These are phyloP conservation scores for Drosophila suzukii DNA, from an alignment of 1,140 invertebrate genomes.

Conservation along the genomic window DNA sequence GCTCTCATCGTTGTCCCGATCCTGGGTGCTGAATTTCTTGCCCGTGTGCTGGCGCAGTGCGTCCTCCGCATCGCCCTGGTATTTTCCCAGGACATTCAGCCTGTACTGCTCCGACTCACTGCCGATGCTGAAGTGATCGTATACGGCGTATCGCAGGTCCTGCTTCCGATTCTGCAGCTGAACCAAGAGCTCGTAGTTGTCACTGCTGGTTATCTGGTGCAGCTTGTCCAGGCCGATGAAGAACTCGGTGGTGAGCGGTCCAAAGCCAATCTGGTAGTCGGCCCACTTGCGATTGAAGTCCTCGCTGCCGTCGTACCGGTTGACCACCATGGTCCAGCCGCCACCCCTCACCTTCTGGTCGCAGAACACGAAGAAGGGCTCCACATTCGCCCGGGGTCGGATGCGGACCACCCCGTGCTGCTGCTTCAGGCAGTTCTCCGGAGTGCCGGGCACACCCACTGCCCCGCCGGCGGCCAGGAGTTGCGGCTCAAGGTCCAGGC, in stretches of 20 bases:
- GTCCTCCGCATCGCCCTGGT: conserved; percentile 62
- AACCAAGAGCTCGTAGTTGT: conserved; percentile 62
- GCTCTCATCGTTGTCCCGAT: conserved; percentile 62
- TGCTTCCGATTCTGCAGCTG: conserved; percentile 61
- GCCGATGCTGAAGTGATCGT: conserved; percentile 69
- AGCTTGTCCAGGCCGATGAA: conserved; percentile 68
- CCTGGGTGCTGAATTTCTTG: conserved; percentile 70
- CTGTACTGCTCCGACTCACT: conserved; percentile 62
- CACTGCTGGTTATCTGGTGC: conserved; percentile 56
- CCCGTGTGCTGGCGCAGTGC: conserved; percentile 56
- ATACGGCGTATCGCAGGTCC: conserved; percentile 55
- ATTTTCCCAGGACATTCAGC: conserved; percentile 57
- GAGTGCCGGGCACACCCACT: conserved; percentile 8
- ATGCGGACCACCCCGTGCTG: conserved; percentile 58
- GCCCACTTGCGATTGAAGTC: conserved; percentile 64
- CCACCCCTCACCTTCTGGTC: conserved; percentile 57
- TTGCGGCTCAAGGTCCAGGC: conserved; percentile 37
- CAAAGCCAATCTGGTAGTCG: conserved; percentile 70
- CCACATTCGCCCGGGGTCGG: conserved; percentile 21
- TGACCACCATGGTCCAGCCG: conserved; percentile 60
- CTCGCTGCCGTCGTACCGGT: conserved; percentile 59
- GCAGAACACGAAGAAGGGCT: conserved; percentile 66
- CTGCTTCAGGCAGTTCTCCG: conserved; percentile 50
- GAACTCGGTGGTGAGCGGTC: conserved; percentile 45
- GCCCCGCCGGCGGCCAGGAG: background rate